Conservation (phyloP, 2,113 vertebrate genomes). For the Coracopsis vasa region DNA sequence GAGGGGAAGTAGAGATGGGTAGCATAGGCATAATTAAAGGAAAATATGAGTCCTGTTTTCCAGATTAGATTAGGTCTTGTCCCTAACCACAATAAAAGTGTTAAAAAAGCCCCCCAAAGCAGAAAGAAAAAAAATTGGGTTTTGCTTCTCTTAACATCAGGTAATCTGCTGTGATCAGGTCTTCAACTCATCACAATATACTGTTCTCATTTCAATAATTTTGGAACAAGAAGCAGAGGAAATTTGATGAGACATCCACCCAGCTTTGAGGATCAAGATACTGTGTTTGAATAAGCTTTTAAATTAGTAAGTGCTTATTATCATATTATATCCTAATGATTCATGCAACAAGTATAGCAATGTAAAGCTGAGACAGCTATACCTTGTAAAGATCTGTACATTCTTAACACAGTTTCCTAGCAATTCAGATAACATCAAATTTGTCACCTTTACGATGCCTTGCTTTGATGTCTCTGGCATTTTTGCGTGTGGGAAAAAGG, state of each 20-base stretch:
- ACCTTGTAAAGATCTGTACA: not conserved
- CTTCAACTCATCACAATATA: not conserved
- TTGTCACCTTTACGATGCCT: not conserved
- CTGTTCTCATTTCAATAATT: not conserved
- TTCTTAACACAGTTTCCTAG: not conserved
- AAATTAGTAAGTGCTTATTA: not conserved
- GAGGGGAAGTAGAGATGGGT: not conserved
- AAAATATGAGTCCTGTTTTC: not conserved
- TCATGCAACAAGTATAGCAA: not conserved
- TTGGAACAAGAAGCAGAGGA: not conserved
- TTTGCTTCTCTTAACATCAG: not conserved
- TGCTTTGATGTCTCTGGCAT: not conserved
- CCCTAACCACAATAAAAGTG: not conserved
- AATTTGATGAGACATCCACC: not conserved
- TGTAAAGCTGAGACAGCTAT: not conserved
- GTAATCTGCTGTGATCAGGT: not conserved
- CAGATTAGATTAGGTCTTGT: not conserved
- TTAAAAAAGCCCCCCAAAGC: not conserved
- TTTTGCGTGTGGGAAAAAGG: not conserved
- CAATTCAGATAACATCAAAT: not conserved
- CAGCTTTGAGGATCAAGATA: not conserved
- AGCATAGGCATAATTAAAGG: not conserved
- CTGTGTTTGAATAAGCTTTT: not conserved
- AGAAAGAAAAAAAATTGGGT: not conserved
- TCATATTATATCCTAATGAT: not conserved